Evolutionary conservation across 2,888 invertebrate genomes (phyloP).

Genomic region (Hirtodrosophila duncani): DNA sequence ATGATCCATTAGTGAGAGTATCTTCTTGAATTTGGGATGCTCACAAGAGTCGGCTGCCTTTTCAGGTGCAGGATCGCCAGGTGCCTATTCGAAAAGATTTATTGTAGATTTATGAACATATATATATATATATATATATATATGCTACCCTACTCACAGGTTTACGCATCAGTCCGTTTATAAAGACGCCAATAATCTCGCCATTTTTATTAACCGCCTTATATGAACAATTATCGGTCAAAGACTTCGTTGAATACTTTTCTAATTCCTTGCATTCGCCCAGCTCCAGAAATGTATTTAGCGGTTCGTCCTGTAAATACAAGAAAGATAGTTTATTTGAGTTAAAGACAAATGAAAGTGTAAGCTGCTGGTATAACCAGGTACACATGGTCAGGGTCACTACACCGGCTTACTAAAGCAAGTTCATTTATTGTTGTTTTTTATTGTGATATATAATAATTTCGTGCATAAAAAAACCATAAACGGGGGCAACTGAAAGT

Average conservation of each 20-base stretch:
- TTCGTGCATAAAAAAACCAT: no score
- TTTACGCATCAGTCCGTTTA: conserved; percentile 79
- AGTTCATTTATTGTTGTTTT: no score
- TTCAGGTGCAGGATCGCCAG: conserved; percentile 38
- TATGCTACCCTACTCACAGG: conserved; percentile 57
- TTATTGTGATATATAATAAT: no score
- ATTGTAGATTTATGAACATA: not conserved
- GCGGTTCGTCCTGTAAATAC: conserved; percentile 77
- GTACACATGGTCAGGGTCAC: no score
- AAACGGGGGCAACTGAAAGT: no score
- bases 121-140: not conserved
- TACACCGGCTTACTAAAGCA: no score
- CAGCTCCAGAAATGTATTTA: conserved; percentile 76
- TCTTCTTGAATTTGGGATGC: conserved; percentile 80
- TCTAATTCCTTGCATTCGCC: conserved; percentile 80
- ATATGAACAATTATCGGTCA: conserved; percentile 80
- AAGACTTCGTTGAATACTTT: conserved; percentile 79
- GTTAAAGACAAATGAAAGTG: no score
- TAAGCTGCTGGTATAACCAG: no score
- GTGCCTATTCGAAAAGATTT: conserved; percentile 25
- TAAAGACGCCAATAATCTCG: conserved; percentile 80
- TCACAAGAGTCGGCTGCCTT: conserved; percentile 73
- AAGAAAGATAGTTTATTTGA: no score
- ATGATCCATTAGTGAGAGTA: conserved; percentile 79
- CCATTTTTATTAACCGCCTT: conserved; percentile 80